These are phyloP conservation scores for Tapirus indicus DNA, from an alignment of 2,797 vertebrate species.

Conservation along the genomic window DNA sequence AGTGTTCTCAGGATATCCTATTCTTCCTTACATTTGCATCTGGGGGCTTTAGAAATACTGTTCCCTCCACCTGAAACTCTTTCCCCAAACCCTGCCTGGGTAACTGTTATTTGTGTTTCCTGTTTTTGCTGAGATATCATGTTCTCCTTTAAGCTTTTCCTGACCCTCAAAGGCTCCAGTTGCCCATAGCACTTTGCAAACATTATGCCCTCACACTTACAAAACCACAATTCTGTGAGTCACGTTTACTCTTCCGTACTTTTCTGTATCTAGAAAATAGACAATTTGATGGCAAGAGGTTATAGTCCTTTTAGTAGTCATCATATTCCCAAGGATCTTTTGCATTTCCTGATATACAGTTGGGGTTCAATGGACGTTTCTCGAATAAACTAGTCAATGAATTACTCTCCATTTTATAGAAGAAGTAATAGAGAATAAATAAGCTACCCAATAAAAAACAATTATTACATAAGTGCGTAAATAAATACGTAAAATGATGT, in stretches of 20 bases:
- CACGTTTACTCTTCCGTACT: neutral
- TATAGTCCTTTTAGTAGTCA: neutral
- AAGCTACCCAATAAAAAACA: neutral
- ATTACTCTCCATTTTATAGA: neutral
- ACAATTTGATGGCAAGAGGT: neutral
- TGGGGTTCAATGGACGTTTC: neutral
- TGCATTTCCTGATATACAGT: neutral
- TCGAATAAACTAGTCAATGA: neutral
- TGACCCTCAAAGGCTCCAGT: neutral
- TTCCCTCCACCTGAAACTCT: neutral
- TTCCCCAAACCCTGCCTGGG: neutral
- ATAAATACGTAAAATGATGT: neutral
- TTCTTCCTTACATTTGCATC: neutral
- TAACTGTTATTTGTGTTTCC: neutral
- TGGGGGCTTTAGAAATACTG: neutral
- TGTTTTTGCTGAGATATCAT: neutral
- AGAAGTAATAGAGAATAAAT: neutral
- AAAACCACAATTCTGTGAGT: neutral
- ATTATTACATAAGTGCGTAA: neutral
- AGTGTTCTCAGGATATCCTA: neutral
- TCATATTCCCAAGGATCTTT: neutral
- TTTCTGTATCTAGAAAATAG: neutral
- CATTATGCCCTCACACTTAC: neutral
- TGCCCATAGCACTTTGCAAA: neutral
- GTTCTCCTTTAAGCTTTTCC: neutral